These are phyloP conservation scores for Cricetomys ansorgei DNA, from an alignment of 2,113 vertebrate species.

Conservation along the genomic window DNA sequence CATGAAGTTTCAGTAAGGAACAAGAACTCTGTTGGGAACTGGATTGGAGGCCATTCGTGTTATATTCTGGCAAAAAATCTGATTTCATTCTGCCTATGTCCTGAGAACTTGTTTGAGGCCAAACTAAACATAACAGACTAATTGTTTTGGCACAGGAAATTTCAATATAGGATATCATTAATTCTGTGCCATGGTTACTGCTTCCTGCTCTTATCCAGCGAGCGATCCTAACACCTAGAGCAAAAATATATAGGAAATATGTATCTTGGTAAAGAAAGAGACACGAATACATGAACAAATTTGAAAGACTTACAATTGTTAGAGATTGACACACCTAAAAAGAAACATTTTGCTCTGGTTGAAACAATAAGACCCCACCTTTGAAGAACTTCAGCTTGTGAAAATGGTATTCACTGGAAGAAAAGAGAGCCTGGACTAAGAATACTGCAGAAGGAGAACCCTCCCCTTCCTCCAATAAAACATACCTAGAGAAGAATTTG, in stretches of 20 bases:
- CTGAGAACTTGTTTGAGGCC: neutral
- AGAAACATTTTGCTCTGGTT: neutral
- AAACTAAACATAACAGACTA: neutral
- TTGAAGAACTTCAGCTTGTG: no score
- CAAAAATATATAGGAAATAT: neutral
- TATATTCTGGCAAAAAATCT: neutral
- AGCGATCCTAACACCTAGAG: neutral
- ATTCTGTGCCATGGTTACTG: neutral
- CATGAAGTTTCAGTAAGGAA: neutral
- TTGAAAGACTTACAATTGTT: neutral
- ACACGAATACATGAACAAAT: neutral
- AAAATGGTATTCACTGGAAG: neutral
- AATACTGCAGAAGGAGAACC: neutral
- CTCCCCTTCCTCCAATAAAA: neutral
- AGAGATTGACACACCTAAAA: neutral
- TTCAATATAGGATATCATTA: neutral
- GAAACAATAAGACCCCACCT: neutral
- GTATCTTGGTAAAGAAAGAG: neutral
- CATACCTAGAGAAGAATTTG: neutral
- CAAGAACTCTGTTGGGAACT: neutral
- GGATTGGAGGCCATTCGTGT: neutral
- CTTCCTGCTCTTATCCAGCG: neutral
- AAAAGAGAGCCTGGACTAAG: neutral
- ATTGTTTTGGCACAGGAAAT: neutral
- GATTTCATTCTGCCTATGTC: neutral